Evolutionary conservation across 2,888 invertebrate genomes (phyloP).

Genomic region (Parasteatoda lunata): DNA sequence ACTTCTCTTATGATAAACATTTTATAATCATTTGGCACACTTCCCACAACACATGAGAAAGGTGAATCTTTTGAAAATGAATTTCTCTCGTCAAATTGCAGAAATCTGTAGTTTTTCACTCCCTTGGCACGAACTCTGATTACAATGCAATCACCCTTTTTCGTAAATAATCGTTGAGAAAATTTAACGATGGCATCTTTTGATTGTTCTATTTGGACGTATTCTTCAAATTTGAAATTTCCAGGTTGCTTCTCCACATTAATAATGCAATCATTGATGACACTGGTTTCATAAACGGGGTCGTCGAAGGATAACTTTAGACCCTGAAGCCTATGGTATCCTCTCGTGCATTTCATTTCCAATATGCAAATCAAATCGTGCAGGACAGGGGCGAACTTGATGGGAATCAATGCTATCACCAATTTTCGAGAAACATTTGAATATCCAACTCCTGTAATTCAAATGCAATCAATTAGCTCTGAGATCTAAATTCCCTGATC

Average conservation of each 20-base stretch:
- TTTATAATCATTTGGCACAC: constrained; percentile 8
- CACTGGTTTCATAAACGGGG: constrained; percentile 11
- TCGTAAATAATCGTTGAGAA: background rate
- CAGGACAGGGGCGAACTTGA: background rate
- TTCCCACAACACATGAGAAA: background rate
- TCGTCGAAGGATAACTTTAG: constrained; percentile 31
- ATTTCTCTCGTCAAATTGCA: constrained; percentile 14
- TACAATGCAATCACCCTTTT: background rate
- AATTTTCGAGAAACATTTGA: no score
- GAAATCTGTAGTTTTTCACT: constrained; percentile 3
- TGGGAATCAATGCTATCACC: background rate
- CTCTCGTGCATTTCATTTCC: constrained; percentile 29
- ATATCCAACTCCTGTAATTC: no score
- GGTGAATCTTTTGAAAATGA: background rate
- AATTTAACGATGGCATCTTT: background rate
- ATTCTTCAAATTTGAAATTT: background rate
- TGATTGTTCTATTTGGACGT: background rate
- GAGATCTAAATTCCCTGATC: no score
- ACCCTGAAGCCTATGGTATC: constrained; percentile 12
- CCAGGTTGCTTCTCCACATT: background rate
- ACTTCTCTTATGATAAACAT: constrained; percentile 26
- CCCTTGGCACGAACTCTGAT: constrained; percentile 7
- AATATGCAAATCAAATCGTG: constrained; percentile 9
- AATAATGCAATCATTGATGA: constrained; percentile 13
- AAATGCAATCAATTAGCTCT: no score